Evolutionary conservation across 2,888 invertebrate genomes (phyloP).

Genomic region (Lasius platythorax): DNA sequence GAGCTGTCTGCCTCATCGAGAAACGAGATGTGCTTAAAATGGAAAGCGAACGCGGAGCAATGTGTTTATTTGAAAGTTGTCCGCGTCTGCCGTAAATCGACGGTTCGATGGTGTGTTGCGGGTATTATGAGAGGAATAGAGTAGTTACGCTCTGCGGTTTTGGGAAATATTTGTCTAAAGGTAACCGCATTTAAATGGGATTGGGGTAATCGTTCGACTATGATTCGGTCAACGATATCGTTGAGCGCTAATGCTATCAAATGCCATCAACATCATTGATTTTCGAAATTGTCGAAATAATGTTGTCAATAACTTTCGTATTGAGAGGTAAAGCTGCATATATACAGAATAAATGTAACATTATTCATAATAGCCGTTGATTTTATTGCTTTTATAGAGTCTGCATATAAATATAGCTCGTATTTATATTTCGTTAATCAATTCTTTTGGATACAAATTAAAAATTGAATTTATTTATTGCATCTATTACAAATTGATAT

Average conservation of each 20-base stretch:
- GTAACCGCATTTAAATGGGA: slow-evolving; percentile 50
- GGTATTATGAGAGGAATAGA: slow-evolving; percentile 43
- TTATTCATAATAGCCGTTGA: not conserved
- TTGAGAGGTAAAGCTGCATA: not conserved
- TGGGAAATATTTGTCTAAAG: slow-evolving; percentile 54
- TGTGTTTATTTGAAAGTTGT: slow-evolving; percentile 26
- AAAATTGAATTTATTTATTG: not conserved
- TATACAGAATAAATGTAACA: not conserved
- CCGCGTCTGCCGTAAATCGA: slow-evolving; percentile 38
- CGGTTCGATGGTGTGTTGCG: not conserved
- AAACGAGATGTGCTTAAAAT: slow-evolving; percentile 18
- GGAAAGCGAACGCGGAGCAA: not conserved
- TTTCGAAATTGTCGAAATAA: slow-evolving; percentile 41
- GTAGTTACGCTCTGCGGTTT: slow-evolving; percentile 48
- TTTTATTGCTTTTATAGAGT: not conserved
- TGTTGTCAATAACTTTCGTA: slow-evolving; percentile 22
- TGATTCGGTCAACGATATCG: slow-evolving; percentile 38
- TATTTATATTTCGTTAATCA: not conserved
- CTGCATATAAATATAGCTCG: not conserved
- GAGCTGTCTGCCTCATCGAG: slow-evolving; percentile 15
- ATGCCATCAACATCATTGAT: slow-evolving; percentile 14
- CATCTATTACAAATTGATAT: not conserved
- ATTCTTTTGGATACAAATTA: not conserved
- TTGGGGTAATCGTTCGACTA: slow-evolving; percentile 41
- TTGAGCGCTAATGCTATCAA: slow-evolving; percentile 37